Evolutionary conservation across 2,888 invertebrate genomes (phyloP).

Genomic region (Eupithecia centaureata): DNA sequence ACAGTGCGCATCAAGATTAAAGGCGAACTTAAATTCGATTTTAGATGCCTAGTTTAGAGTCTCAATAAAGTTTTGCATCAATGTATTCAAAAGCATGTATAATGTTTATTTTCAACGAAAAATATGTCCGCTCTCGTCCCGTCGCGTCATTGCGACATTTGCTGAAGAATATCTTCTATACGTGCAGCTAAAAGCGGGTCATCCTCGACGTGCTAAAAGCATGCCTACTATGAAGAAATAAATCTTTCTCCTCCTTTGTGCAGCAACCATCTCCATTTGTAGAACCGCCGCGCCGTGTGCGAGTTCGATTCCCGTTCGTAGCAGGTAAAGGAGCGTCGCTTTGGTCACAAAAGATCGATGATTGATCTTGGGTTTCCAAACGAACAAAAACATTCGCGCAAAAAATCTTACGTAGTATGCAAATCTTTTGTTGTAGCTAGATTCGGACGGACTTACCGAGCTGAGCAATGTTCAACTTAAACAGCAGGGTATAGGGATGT

Average conservation of each 20-base stretch:
- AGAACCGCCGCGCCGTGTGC: not conserved
- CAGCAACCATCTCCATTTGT: conserved; percentile 3
- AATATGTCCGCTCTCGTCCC: not conserved
- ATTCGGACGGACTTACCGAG: not conserved
- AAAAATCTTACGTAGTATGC: conserved; percentile 54
- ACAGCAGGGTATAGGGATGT: not conserved
- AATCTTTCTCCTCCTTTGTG: conserved; percentile 14
- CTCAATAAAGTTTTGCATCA: not conserved
- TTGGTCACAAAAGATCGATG: conserved; percentile 44
- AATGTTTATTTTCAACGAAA: not conserved
- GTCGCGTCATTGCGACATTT: not conserved
- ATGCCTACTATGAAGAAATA: conserved; percentile 1
- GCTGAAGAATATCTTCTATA: no score
- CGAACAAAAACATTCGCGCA: conserved; percentile 53
- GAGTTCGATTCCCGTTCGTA: not conserved
- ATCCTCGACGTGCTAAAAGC: not conserved
- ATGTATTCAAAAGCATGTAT: not conserved
- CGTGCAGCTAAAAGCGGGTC: no score
- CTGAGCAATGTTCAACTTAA: not conserved
- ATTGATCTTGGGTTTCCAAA: conserved; percentile 48
- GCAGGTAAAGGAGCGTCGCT: conserved; percentile 48
- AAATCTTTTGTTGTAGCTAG: conserved; percentile 49
- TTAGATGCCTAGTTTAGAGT: not conserved
- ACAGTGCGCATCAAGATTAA: not conserved
- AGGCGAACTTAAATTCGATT: not conserved